These are phyloP conservation scores for Cyphomyrus discorhynchus DNA, from an alignment of 2,113 vertebrate species.

Conservation along the genomic window DNA sequence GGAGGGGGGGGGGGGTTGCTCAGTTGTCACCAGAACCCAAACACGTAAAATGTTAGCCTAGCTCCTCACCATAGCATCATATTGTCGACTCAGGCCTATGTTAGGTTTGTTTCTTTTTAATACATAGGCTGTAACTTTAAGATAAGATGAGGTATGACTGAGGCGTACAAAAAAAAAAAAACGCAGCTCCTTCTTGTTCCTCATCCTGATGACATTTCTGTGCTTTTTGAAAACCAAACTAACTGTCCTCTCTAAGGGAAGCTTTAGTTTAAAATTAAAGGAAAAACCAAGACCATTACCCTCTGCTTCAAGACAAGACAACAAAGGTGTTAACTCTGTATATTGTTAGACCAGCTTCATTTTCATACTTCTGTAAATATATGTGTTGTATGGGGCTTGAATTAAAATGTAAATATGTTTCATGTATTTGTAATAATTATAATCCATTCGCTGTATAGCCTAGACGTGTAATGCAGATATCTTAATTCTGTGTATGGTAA, in stretches of 20 bases:
- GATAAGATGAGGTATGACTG: constrained; percentile 42
- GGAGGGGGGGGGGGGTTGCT: constrained; percentile 18
- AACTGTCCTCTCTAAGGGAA: constrained; percentile 40
- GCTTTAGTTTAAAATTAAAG: constrained; percentile 34
- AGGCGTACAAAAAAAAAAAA: constrained; percentile 29
- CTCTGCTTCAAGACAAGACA: constrained; percentile 38
- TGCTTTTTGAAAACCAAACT: constrained; percentile 48
- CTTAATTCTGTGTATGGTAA: constrained; percentile 96
- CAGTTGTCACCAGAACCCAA: constrained; percentile 31
- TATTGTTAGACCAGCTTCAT: constrained; percentile 80
- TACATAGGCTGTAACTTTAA: constrained; percentile 62
- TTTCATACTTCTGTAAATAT: constrained; percentile 99
- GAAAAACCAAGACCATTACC: constrained; percentile 20
- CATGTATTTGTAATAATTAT: constrained; percentile 99
- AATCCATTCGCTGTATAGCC: constrained; percentile 98
- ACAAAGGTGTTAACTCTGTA: constrained; percentile 75
- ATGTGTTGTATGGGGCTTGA: constrained; percentile 89
- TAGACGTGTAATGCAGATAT: constrained; percentile 96
- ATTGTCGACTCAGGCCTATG: constrained; percentile 31
- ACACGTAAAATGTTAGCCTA: constrained; percentile 30
- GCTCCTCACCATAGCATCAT: constrained; percentile 32
- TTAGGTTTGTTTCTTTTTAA: constrained; percentile 46
- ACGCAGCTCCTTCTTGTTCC: constrained; percentile 37
- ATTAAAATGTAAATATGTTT: constrained; percentile 99
- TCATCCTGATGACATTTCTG: constrained; percentile 49